Conservation (phyloP, 2,888 invertebrate genomes). For the Sarcophaga subvicina region DNA sequence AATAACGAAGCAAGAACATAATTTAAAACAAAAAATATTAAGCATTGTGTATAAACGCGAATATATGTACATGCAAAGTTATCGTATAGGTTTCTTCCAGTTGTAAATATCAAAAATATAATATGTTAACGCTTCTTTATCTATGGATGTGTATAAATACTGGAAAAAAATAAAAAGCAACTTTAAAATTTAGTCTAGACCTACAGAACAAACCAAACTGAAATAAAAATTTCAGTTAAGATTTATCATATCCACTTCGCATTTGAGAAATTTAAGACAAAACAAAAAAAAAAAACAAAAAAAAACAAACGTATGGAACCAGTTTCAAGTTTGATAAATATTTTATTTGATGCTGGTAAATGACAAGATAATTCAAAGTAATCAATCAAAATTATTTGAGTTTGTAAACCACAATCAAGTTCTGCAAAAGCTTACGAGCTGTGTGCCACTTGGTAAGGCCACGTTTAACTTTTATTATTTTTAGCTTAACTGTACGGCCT, state of each 20-base stretch:
- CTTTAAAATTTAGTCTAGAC: too few species aligned
- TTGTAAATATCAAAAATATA: too few species aligned
- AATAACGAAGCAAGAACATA: background rate
- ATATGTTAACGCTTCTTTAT: too few species aligned
- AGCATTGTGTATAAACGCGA: background rate
- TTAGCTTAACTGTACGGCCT: constrained; percentile 38
- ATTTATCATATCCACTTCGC: too few species aligned
- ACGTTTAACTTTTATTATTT: constrained; percentile 52
- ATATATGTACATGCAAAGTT: background rate
- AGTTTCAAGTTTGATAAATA: constrained; percentile 79
- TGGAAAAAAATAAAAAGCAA: too few species aligned
- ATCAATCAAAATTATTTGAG: constrained; percentile 80
- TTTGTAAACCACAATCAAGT: constrained; percentile 78
- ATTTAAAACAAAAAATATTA: background rate
- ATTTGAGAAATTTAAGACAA: constrained; percentile 30
- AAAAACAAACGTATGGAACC: constrained; percentile 72
- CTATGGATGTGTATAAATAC: too few species aligned
- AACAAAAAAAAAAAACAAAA: constrained; percentile 34
- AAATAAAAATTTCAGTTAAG: too few species aligned
- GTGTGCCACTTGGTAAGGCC: constrained; percentile 60
- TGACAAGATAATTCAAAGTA: constrained; percentile 81
- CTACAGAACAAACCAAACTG: constrained; percentile 19
- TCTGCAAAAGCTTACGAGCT: constrained; percentile 66
- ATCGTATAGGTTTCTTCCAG: background rate
- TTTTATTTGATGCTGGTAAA: constrained; percentile 80